Percentiles rank a stretch among this genome's conserved stretches.
phyloP scores from a whole-genome alignment of 2,888 invertebrate species.

The Andrena trimmerana region DNA sequence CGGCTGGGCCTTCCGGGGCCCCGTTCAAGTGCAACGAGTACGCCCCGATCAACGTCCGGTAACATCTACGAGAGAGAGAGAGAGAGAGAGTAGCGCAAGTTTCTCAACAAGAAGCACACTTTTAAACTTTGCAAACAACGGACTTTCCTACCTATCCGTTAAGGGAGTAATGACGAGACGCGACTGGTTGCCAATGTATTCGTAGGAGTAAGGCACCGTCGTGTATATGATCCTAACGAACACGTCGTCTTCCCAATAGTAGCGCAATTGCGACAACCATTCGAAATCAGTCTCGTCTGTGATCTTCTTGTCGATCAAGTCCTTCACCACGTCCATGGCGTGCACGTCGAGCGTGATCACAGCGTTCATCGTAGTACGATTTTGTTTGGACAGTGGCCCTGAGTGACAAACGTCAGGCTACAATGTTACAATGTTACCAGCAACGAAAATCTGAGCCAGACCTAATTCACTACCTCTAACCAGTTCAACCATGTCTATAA shows the following conservation, averaged over 20 bases:
- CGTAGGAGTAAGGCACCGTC: conserved; percentile 92
- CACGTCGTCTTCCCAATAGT: conserved; percentile 91
- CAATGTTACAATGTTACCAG: too few relatives aligned
- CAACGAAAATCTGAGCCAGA: too few relatives aligned
- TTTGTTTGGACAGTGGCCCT: conserved; percentile 90
- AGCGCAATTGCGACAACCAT: conserved; percentile 93
- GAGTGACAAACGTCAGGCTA: too few relatives aligned
- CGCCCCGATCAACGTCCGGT: conserved; percentile 93
- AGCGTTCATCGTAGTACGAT: conserved; percentile 92
- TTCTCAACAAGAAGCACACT: too few relatives aligned
- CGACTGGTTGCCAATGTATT: conserved; percentile 93
- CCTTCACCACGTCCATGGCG: conserved; percentile 92
- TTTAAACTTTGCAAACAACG: too few relatives aligned
- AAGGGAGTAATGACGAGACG: conserved; percentile 91
- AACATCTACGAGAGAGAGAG: conserved; percentile 86
- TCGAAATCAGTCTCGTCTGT: conserved; percentile 92
- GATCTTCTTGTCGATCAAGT: conserved; percentile 88
- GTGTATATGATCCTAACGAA: conserved; percentile 92
- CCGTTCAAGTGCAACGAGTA: conserved; percentile 94
- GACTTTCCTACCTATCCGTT: conserved; percentile 87
- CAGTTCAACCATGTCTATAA: conserved; percentile 91
- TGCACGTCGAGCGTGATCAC: conserved; percentile 95
- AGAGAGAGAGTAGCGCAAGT: too few relatives aligned
- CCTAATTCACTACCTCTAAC: conserved; percentile 85
- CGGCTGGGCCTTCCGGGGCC: conserved; percentile 94